Conservation (phyloP, 1,140 invertebrate genomes). For the Vollenhovia emeryi region DNA sequence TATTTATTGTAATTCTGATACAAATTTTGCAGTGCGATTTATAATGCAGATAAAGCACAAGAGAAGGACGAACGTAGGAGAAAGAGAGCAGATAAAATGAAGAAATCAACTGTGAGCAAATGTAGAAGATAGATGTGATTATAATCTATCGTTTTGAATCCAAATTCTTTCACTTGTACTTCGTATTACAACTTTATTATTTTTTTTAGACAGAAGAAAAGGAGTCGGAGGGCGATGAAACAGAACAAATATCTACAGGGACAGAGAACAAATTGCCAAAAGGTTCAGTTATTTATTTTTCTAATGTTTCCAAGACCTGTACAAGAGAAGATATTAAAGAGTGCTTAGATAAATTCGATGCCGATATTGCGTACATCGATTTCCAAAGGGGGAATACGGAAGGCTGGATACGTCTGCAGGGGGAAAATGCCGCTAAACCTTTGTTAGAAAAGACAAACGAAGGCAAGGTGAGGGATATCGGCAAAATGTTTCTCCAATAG, state of each 20-base stretch:
- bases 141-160: background rate
- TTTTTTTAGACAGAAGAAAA: conserved; percentile 61
- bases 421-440: conserved; percentile 89
- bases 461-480: conserved; percentile 83
- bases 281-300: conserved; percentile 90
- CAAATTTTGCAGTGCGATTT: conserved; percentile 85
- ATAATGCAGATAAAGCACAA: conserved; percentile 90
- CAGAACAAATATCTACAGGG: conserved; percentile 65
- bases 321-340: conserved; percentile 90
- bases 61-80: conserved; percentile 87
- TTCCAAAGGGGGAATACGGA: conserved; percentile 90
- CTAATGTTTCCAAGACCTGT: conserved; percentile 87
- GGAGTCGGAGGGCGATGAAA: conserved; percentile 75
- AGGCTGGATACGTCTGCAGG: conserved; percentile 90
- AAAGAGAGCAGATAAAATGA: conserved; percentile 82
- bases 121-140: conserved; percentile 32
- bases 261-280: conserved; percentile 86
- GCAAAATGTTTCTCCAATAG: background rate
- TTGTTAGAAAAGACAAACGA: conserved; percentile 88
- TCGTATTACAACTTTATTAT: conserved; percentile 11
- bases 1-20: conserved; percentile 22
- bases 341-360: conserved; percentile 87
- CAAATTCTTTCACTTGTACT: background rate
- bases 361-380: conserved; percentile 90
- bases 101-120: conserved; percentile 67